These are phyloP conservation scores for Phrixothrix hirtus DNA, from an alignment of 2,888 invertebrate species.

Conservation along the genomic window DNA sequence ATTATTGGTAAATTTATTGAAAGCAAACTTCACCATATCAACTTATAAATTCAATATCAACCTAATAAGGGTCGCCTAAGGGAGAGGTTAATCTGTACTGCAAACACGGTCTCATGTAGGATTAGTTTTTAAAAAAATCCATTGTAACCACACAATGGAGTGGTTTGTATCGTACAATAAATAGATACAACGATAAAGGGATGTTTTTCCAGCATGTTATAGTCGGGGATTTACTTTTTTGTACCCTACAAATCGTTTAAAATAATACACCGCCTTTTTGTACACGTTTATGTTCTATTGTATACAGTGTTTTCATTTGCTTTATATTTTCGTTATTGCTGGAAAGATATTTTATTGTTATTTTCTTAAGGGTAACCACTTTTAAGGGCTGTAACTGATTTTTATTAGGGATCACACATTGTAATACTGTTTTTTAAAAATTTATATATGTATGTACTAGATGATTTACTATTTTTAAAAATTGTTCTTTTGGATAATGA, in stretches of 20 bases:
- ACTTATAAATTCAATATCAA: constrained; percentile 23
- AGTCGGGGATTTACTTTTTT: constrained; percentile 31
- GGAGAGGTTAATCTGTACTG: constrained; percentile 24
- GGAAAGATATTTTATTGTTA: constrained; percentile 17
- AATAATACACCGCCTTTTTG: constrained; percentile 30
- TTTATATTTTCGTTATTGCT: constrained; percentile 23
- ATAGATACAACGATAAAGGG: constrained; percentile 52
- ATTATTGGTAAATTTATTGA: constrained; percentile 22
- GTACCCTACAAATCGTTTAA: constrained; percentile 27
- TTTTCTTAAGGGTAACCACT: constrained; percentile 1
- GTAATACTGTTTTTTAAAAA: no score
- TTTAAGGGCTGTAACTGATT: no score
- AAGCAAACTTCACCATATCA: constrained; percentile 17
- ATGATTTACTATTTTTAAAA: no score
- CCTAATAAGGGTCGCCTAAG: constrained; percentile 21
- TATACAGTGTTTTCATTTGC: constrained; percentile 21
- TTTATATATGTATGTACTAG: no score
- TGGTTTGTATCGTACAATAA: constrained; percentile 47
- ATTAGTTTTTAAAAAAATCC: constrained; percentile 32
- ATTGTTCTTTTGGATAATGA: no score
- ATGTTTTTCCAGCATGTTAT: constrained; percentile 53
- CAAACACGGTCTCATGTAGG: constrained; percentile 28
- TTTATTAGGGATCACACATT: no score
- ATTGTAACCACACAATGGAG: constrained; percentile 32
- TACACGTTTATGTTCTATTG: constrained; percentile 16